These are phyloP conservation scores for Oreochromis aureus DNA, from an alignment of 2,113 vertebrate species.

Conservation along the genomic window DNA sequence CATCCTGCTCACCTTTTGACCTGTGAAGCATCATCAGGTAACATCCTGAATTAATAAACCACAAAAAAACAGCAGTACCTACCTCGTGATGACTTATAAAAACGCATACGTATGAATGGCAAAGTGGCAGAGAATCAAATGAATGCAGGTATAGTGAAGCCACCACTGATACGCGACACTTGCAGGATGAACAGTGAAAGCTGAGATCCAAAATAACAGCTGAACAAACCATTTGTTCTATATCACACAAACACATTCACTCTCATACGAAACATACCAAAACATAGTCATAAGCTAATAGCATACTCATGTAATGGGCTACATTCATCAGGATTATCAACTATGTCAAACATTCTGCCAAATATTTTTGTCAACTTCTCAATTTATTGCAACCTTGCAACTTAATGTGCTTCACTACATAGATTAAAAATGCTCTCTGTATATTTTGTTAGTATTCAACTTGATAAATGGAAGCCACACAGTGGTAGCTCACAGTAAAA, in stretches of 20 bases:
- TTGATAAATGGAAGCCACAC: constrained; percentile 27
- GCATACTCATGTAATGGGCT: neutral
- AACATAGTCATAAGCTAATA: neutral
- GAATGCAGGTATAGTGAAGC: neutral
- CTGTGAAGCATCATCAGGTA: neutral
- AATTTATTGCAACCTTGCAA: neutral
- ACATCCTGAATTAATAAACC: neutral
- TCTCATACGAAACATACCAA: neutral
- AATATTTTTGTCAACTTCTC: constrained; percentile 13
- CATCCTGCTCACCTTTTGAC: neutral
- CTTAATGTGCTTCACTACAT: neutral
- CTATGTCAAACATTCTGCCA: neutral
- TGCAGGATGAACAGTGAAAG: neutral
- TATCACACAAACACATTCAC: constrained; percentile 3
- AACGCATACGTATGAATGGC: neutral
- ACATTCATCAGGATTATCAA: constrained; percentile 1
- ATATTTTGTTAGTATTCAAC: constrained; percentile 16
- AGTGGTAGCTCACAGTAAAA: neutral
- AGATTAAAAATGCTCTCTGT: constrained; percentile 7
- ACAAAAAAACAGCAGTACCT: neutral
- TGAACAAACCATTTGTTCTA: neutral
- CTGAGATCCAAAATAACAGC: neutral
- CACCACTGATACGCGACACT: neutral
- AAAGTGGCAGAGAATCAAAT: neutral
- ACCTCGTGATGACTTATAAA: neutral